Conservation (phyloP, 2,888 invertebrate species). For the Synanthedon andrenaeformis region DNA sequence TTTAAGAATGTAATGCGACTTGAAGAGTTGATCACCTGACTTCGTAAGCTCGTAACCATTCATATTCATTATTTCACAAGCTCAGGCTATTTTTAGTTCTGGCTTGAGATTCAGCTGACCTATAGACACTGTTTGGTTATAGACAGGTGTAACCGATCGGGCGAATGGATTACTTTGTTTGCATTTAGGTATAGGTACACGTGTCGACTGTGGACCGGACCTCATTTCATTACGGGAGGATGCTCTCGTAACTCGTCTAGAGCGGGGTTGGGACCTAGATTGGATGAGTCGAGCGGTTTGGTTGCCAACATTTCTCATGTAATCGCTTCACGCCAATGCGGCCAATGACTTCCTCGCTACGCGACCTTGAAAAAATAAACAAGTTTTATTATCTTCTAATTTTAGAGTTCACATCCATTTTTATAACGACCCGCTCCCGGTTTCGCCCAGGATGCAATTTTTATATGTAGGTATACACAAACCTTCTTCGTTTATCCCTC, state of each 20-base stretch:
- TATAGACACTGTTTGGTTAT: slow-evolving; percentile 23
- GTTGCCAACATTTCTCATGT: slow-evolving; percentile 32
- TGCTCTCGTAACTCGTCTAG: slow-evolving; percentile 8
- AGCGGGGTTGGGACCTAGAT: slow-evolving; percentile 32
- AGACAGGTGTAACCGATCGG: slow-evolving; percentile 4
- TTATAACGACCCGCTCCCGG: no score
- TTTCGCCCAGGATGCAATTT: no score
- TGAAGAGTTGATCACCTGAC: background rate
- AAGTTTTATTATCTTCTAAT: slow-evolving; percentile 1
- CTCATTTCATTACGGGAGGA: slow-evolving; percentile 3
- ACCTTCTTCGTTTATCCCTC: no score
- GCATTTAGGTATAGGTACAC: no score
- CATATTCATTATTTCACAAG: slow-evolving; percentile 33
- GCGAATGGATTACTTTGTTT: slow-evolving; percentile 9
- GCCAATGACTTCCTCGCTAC: slow-evolving; percentile 5
- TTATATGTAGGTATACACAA: no score
- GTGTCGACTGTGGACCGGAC: slow-evolving; percentile 13
- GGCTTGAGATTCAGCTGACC: slow-evolving; percentile 27
- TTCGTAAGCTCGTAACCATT: background rate
- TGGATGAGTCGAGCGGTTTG: slow-evolving; percentile 21
- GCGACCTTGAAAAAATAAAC: slow-evolving; percentile 1
- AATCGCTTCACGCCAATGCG: slow-evolving; percentile 11
- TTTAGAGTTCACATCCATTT: background rate
- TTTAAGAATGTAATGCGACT: background rate
- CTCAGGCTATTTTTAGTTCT: slow-evolving; percentile 56